phyloP scores from a whole-genome alignment of 1,140 invertebrate genomes.

The Drusus annulatus region DNA sequence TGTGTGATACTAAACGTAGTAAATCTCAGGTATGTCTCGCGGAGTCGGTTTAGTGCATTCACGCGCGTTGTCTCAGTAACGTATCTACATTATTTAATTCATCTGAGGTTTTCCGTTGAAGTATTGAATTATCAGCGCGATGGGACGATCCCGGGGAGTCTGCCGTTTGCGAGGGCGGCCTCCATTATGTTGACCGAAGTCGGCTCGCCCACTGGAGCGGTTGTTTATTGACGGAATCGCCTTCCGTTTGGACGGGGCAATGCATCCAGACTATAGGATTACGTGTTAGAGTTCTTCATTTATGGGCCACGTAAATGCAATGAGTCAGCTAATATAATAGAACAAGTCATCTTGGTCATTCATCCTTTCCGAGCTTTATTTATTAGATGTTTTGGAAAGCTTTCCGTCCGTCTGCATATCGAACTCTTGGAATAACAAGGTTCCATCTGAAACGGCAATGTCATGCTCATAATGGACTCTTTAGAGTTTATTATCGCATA shows the following conservation, averaged over 20 bases:
- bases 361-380: background rate
- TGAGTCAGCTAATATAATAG: constrained; percentile 1
- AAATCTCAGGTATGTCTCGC: too few relatives aligned
- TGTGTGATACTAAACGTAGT: too few relatives aligned
- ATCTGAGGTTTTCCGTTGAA: too few relatives aligned
- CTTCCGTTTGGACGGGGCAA: constrained; percentile 13
- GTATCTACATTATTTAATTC: too few relatives aligned
- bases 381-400: background rate
- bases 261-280: constrained; percentile 40
- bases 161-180: background rate
- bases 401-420: background rate
- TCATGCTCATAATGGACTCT: too few relatives aligned
- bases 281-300: background rate
- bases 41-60: too few relatives aligned
- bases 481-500: too few relatives aligned
- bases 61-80: too few relatives aligned
- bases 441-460: too few relatives aligned
- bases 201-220: constrained; percentile 10
- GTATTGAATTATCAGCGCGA: background rate
- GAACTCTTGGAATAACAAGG: too few relatives aligned
- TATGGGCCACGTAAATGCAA: background rate
- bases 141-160: background rate
- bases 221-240: constrained; percentile 30
- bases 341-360: background rate
- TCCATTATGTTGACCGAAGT: constrained; percentile 1